Percentiles rank a stretch among this genome's conserved stretches.
Conservation (phyloP, 2,888 invertebrate genomes). For the Ditula angustiorana region DNA sequence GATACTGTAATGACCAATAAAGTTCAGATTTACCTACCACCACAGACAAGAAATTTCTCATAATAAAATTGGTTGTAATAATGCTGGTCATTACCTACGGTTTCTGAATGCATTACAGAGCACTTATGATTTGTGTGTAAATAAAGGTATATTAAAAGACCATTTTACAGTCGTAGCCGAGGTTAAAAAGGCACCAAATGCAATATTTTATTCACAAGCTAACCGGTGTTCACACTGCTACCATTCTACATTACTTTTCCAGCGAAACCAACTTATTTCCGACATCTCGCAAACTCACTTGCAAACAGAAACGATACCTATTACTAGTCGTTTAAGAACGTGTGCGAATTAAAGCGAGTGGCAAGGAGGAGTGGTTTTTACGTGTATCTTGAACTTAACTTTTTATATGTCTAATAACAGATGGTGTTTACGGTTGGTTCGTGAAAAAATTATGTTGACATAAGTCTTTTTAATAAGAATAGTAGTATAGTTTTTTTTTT, state of each 20-base stretch:
- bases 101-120: no score
- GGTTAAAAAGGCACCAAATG: slow-evolving; percentile 6
- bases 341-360: background rate
- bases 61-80: no score
- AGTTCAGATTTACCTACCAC: no score
- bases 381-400: slow-evolving; percentile 6
- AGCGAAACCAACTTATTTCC: background rate
- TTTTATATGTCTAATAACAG: slow-evolving; percentile 32
- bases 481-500: background rate
- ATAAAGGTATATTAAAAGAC: background rate
- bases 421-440: slow-evolving; percentile 24
- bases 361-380: background rate
- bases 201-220: slow-evolving; percentile 16
- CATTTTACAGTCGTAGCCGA: background rate
- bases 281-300: background rate
- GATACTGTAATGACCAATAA: no score
- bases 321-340: background rate
- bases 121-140: slow-evolving; percentile 12
- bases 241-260: slow-evolving; percentile 14
- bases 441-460: slow-evolving; percentile 1
- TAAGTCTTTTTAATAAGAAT: no score
- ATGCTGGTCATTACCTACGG: no score
- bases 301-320: background rate
- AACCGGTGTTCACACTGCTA: slow-evolving; percentile 17
- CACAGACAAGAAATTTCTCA: no score